Base-by-base conservation (phyloP, 1,140 invertebrate species). In the Drosophila ananassae region DNA sequence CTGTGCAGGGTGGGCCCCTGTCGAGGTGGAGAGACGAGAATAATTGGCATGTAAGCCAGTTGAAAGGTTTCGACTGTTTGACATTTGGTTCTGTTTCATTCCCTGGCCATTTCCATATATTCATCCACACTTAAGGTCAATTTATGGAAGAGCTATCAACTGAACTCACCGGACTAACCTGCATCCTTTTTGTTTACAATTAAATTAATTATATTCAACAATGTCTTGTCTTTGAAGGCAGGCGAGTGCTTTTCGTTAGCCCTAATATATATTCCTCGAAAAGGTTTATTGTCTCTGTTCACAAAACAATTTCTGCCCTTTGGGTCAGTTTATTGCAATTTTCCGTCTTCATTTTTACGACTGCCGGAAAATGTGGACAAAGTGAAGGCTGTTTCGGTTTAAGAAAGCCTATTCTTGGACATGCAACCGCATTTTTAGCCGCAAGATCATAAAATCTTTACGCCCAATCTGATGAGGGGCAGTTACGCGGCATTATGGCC, bases 361-460 rank as follows among this genome's bases (percentile, higher is more conserved):
- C 44, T 7, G 8, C 22, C 37, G 41, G 32, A 21, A 34, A 37
- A 47, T 25, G 34, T 3, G 56, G 30, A 39, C 13, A 10, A 30
- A 12, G 6, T 37, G 34, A 22, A 17, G 24, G 17, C 7, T 17
- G 30, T 13, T 32, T 10, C 32, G 32, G 53, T 24, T 21, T 32
- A 39, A 30, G 37, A 55, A 61, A 62, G 34, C 61, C 56, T 62
- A 55, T 32, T 73, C 55, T 62, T 44, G 24, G 22, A 39, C 67
- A 57, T 52, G 37, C 17, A 56, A 9, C 52, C 53, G 2, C 28
- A 61, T 72, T 32, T 71, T 30, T 22, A 34, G 57, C 28, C 34
- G 17, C 17, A 4, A 54, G 24, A 30, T 74, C 69, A 32, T 74
- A 64, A 74, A 74, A 74, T 74, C 53, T 64, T 74, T 62, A 73